phyloP scores from a whole-genome alignment of 2,888 invertebrate species.

The Neocrepidodera transversa region DNA sequence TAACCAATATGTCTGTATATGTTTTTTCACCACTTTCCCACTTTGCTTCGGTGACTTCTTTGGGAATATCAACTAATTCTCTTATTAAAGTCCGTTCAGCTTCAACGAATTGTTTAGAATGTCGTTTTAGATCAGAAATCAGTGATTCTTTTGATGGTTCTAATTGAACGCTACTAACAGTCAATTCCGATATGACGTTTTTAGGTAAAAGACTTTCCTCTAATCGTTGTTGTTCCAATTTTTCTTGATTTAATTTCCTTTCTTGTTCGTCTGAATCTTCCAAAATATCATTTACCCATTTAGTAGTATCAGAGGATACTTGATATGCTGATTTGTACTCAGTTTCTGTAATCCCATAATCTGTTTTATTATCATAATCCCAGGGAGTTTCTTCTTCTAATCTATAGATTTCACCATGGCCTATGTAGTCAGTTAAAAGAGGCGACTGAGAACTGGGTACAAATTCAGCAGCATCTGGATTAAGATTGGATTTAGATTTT shows the following conservation, averaged over 20 bases:
- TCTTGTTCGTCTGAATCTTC: constrained; percentile 44
- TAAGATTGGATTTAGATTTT: constrained; percentile 53
- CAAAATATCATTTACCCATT: constrained; percentile 55
- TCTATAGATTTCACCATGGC: constrained; percentile 26
- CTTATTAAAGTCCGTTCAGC: constrained; percentile 4
- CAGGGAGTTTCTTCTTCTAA: constrained; percentile 35
- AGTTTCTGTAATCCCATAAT: constrained; percentile 41
- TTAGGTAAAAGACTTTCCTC: constrained; percentile 47
- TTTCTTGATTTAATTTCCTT: constrained; percentile 33
- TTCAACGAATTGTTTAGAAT: constrained; percentile 2
- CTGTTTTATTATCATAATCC: constrained; percentile 44
- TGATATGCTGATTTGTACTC: constrained; percentile 48
- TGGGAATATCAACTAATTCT: neutral
- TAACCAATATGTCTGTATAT: constrained; percentile 70
- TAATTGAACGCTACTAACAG: constrained; percentile 33
- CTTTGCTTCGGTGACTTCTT: no score
- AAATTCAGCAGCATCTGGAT: constrained; percentile 58
- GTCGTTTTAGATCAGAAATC: neutral
- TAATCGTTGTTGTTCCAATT: constrained; percentile 42
- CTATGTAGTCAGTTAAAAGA: constrained; percentile 13
- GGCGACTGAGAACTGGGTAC: constrained; percentile 50
- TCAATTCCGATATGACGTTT: constrained; percentile 46
- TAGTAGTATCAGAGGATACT: constrained; percentile 52
- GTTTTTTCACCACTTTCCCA: constrained; percentile 67
- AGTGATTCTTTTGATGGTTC: constrained; percentile 9